phyloP scores from a whole-genome alignment of 2,888 invertebrate species.

The Nephrotoma flavescens region DNA sequence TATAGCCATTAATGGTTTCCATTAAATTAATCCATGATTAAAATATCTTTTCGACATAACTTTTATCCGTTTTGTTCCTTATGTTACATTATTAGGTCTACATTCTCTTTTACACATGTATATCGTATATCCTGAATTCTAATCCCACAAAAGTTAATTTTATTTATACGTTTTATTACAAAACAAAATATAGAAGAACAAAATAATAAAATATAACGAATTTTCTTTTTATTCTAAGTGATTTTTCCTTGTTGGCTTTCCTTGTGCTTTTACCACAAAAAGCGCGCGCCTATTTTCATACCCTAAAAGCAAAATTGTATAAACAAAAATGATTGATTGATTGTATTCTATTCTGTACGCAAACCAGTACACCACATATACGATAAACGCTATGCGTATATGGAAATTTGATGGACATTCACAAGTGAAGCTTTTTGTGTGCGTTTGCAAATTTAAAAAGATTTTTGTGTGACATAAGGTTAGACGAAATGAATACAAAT shows the following conservation, averaged over 20 bases:
- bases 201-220: no score
- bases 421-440: neutral
- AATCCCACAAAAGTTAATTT: neutral
- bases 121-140: neutral
- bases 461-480: neutral
- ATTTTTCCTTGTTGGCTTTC: neutral
- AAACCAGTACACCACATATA: neutral
- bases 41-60: neutral
- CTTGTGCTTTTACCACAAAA: neutral
- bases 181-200: neutral
- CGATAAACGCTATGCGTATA: neutral
- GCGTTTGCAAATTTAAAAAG: neutral
- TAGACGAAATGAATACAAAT: neutral
- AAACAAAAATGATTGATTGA: neutral
- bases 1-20: neutral
- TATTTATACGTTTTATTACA: neutral
- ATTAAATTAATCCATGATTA: neutral
- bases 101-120: neutral
- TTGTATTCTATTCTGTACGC: neutral
- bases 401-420: neutral
- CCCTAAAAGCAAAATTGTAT: neutral
- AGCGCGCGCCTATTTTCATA: neutral
- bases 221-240: neutral
- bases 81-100: neutral
- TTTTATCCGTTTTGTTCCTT: neutral